Percentiles rank a stretch among this genome's conserved stretches.
phyloP scores from a whole-genome alignment of 2,113 vertebrate species.

The Microcebus tavaratra region DNA sequence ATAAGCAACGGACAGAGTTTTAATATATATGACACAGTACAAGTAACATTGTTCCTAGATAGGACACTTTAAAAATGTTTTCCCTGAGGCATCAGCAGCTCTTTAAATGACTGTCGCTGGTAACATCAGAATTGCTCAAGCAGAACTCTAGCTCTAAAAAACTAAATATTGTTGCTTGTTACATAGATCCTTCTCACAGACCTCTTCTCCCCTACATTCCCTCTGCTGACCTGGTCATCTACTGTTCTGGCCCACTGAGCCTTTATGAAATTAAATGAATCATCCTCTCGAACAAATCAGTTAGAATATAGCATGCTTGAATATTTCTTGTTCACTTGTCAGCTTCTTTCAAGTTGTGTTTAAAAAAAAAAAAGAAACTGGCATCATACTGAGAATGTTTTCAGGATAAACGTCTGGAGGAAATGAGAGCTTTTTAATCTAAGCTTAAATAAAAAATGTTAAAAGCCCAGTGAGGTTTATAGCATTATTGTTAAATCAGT shows the following conservation, averaged over 20 bases:
- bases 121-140: constrained; percentile 76
- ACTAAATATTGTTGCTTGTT: constrained; percentile 77
- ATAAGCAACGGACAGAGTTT: constrained; percentile 24
- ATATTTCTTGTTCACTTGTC: constrained; percentile 77
- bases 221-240: constrained; percentile 77
- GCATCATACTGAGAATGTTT: constrained; percentile 62
- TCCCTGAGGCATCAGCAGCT: constrained; percentile 71
- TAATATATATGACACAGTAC: constrained; percentile 59
- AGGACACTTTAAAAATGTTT: constrained; percentile 72
- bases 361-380: constrained; percentile 28
- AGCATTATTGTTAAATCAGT: constrained; percentile 26
- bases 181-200: constrained; percentile 69
- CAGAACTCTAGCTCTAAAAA: constrained; percentile 75
- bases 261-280: constrained; percentile 81
- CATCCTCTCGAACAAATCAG: constrained; percentile 76
- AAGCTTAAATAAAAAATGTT: constrained; percentile 57
- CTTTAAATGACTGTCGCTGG: constrained; percentile 74
- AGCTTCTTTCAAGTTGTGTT: constrained; percentile 71
- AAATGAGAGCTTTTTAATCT: constrained; percentile 67
- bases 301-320: constrained; percentile 64
- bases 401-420: constrained; percentile 47
- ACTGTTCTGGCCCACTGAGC: constrained; percentile 71
- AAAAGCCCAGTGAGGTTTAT: constrained; percentile 59
- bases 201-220: constrained; percentile 64
- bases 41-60: constrained; percentile 58